Conservation (phyloP, 1,140 invertebrate species). For the Arctopsyche grandis region DNA sequence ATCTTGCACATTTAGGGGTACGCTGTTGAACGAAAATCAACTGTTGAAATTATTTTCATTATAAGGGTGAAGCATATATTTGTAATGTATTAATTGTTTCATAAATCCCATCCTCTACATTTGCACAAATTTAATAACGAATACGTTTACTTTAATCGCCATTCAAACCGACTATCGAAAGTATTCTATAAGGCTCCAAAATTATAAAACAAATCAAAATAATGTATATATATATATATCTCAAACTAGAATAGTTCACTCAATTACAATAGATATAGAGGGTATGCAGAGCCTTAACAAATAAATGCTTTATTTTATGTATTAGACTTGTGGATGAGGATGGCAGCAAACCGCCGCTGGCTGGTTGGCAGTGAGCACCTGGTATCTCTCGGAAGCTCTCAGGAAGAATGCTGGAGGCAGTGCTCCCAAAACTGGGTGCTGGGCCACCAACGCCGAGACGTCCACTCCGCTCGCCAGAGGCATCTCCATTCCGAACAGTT, state of each 20-base stretch:
- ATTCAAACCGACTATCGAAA: no score
- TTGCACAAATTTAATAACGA: no score
- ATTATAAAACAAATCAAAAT: no score
- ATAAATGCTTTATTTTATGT: background rate
- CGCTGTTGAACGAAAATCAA: constrained; percentile 62
- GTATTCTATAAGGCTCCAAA: no score
- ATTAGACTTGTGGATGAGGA: constrained; percentile 27
- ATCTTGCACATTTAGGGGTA: constrained; percentile 98
- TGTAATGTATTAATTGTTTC: no score
- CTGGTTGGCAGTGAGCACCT: constrained; percentile 62
- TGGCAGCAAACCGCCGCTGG: constrained; percentile 49
- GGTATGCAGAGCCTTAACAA: no score
- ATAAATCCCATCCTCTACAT: no score
- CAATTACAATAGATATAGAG: no score
- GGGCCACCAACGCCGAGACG: constrained; percentile 82
- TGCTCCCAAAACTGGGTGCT: constrained; percentile 83
- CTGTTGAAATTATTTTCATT: background rate
- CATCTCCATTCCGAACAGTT: constrained; percentile 66
- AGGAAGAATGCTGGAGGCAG: constrained; percentile 85
- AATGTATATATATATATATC: no score
- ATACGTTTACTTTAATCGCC: no score
- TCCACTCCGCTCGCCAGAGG: constrained; percentile 82
- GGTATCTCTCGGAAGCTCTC: constrained; percentile 90
- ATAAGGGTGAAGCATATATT: no score
- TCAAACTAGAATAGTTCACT: no score